Conservation (phyloP, 1,140 invertebrate genomes). For the Trachymyrmex septentrionalis region DNA sequence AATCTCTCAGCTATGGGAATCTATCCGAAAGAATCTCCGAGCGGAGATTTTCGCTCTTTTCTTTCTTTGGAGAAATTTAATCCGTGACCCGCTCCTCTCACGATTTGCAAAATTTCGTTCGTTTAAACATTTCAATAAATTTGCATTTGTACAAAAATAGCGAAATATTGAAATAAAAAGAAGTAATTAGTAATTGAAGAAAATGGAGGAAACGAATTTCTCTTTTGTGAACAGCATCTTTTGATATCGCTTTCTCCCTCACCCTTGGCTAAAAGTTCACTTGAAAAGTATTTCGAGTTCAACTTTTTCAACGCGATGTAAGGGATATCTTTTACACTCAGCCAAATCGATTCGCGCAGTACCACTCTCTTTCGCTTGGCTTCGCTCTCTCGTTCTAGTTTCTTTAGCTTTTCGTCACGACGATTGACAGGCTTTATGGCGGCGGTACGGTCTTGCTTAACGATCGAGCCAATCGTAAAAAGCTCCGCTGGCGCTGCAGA, state of each 20-base stretch:
- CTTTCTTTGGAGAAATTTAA: conserved; percentile 15
- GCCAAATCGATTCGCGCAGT: conserved; percentile 19
- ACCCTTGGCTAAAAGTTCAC: not conserved
- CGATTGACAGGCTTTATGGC: conserved; percentile 68
- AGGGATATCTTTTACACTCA: conserved; percentile 12
- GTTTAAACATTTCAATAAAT: not conserved
- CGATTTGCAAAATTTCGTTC: not conserved
- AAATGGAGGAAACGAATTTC: not conserved
- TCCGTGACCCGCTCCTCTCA: not conserved
- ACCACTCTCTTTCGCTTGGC: conserved; percentile 28
- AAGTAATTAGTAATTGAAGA: not conserved
- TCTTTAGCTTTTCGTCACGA: conserved; percentile 63
- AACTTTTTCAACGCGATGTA: conserved; percentile 22
- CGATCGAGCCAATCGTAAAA: conserved; percentile 72
- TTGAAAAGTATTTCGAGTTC: not conserved
- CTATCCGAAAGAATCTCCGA: conserved; percentile 30
- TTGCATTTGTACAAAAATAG: not conserved
- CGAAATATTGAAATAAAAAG: no score
- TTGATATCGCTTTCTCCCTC: not conserved
- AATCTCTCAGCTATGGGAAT: conserved; percentile 3
- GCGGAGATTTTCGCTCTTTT: not conserved
- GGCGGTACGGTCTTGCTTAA: conserved; percentile 62
- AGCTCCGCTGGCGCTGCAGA: conserved; percentile 44
- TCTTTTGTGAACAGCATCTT: no score
- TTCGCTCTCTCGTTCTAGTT: conserved; percentile 44